Evolutionary conservation across 2,113 vertebrate species (phyloP), one percentile per base, ranked within the genome.

Genomic region (Anolis carolinensis): DNA sequence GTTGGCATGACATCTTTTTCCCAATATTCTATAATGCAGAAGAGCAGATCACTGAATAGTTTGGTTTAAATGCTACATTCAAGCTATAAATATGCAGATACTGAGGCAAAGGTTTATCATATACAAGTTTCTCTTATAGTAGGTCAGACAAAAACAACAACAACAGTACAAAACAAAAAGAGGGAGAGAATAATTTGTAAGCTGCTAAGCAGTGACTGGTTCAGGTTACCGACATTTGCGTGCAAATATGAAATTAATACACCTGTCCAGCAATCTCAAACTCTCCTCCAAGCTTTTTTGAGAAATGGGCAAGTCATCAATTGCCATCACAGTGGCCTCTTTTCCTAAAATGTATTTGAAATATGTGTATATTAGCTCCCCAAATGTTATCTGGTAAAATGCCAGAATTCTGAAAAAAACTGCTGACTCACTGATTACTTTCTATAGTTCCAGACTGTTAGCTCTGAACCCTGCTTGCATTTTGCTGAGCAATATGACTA

Each of bases 1-100:
- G 98, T 75, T 98, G 98, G 88, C 97, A 98, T 0, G 98, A 99
- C 98, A 99, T 99, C 95, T 99, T 99, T 93, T 99, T 99, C 87
- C 98, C 98, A 85, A 99, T 98, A 86, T 99, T 99, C 98, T 99
- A 95, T 68, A 96, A 94, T 79, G 90, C 79, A 96, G 87, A 92
- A 90, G 74, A 89, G 68, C 55, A 92, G 72, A 65, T 91, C 48
- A 72, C 90, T 89, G 90, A 81, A 59, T 59, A 88, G 13, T 77
- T 32, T 70, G 14, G n/a, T 77, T 80, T 76, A 36, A 85, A 86
- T 50, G 25, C 25, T 52, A 21, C 9, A 67, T 14, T 11, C n/a
- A 70, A 85, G 5, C 34, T n/a, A 20, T 65, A 10, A 39, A 5
- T 21, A 14, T 88, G 44, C 4, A 18, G 30, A n/a, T 84, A 25